These are phyloP conservation scores for Drosophila ogumai DNA, from an alignment of 1,140 invertebrate genomes.

Conservation along the genomic window DNA sequence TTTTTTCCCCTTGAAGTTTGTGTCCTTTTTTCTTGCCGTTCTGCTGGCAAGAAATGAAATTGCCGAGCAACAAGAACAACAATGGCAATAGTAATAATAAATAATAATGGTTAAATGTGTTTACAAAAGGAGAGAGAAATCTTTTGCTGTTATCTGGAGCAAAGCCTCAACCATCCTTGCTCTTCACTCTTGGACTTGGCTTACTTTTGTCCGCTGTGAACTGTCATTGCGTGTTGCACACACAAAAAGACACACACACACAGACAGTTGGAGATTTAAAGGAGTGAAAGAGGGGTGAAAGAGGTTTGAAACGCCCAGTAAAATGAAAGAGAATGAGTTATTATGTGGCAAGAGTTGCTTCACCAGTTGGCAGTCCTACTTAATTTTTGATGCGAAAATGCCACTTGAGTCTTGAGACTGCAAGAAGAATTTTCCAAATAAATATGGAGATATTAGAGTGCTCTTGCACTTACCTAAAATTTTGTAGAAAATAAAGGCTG, in stretches of 20 bases:
- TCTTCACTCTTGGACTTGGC: constrained; percentile 53
- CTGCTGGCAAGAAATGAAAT: constrained; percentile 66
- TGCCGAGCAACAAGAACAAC: constrained; percentile 54
- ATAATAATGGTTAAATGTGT: constrained; percentile 62
- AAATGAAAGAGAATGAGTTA: constrained; percentile 45
- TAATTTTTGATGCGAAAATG: constrained; percentile 30
- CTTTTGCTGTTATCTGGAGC: constrained; percentile 43
- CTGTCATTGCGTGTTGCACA: constrained; percentile 46
- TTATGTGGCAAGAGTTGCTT: constrained; percentile 44
- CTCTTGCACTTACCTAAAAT: not conserved
- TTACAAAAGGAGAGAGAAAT: constrained; percentile 41
- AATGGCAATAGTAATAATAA: constrained; percentile 63
- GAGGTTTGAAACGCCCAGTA: not conserved
- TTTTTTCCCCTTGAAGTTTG: not conserved
- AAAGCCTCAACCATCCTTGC: constrained; percentile 3
- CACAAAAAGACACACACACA: constrained; percentile 20
- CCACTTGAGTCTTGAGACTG: constrained; percentile 11
- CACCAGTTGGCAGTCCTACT: constrained; percentile 23
- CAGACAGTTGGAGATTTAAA: not conserved
- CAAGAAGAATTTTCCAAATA: not conserved
- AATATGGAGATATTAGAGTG: constrained; percentile 13
- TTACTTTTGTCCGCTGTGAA: constrained; percentile 50
- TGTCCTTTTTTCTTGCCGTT: constrained; percentile 12
- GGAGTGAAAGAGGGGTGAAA: not conserved
- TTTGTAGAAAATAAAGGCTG: not conserved